Percentiles rank a stretch among this genome's conserved stretches.
These are phyloP conservation scores for Agriotes lineatus DNA, from an alignment of 2,888 invertebrate species.

Conservation along the genomic window DNA sequence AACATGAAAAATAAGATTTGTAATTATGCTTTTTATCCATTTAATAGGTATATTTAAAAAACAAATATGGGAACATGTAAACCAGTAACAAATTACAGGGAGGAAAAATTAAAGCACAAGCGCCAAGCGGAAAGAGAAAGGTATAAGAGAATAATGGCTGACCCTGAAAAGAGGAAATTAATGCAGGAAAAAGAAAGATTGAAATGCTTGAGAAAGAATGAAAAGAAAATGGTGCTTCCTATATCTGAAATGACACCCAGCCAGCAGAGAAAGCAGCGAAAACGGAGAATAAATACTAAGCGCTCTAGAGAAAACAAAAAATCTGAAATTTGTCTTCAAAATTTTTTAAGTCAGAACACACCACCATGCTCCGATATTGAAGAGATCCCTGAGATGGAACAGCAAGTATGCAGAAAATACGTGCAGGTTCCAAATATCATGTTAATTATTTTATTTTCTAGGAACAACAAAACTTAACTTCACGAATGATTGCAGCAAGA, in stretches of 20 bases:
- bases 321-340: neutral
- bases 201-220: too few species aligned
- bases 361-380: neutral
- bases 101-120: neutral
- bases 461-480: neutral
- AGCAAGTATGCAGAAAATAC: neutral
- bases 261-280: neutral
- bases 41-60: neutral
- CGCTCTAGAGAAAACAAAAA: neutral
- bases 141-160: neutral
- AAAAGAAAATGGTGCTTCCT: neutral
- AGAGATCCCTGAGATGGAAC: neutral
- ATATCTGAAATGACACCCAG: too few species aligned
- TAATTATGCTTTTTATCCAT: neutral
- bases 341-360: neutral
- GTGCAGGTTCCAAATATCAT: neutral
- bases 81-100: too few species aligned
- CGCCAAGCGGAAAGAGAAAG: neutral
- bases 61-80: neutral
- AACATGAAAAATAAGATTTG: too few species aligned
- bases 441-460: neutral
- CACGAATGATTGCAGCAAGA: neutral
- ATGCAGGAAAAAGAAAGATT: neutral
- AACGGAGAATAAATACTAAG: neutral
- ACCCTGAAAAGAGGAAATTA: neutral